Conservation (phyloP, 1,140 invertebrate species). For the Drosophila mojavensis region DNA sequence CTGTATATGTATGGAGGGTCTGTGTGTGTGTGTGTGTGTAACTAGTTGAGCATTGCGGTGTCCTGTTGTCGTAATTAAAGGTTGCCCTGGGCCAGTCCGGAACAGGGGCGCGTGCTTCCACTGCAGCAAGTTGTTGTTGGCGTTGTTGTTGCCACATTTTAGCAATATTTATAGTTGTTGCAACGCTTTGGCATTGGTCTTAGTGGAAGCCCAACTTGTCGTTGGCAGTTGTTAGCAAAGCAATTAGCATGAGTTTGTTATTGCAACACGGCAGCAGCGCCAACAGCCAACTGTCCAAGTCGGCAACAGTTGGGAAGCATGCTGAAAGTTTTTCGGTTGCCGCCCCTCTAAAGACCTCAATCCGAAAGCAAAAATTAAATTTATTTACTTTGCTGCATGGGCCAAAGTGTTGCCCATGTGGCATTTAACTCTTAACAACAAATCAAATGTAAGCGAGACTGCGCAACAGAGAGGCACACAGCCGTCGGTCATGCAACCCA, state of each 20-base stretch:
- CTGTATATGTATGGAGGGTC: conserved; percentile 54
- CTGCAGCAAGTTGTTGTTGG: conserved; percentile 23
- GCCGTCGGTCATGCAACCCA: background rate
- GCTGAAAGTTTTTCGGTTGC: conserved; percentile 54
- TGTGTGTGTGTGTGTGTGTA: conserved; percentile 44
- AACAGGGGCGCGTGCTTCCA: conserved; percentile 30
- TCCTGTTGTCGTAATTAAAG: conserved; percentile 74
- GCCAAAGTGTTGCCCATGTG: conserved; percentile 67
- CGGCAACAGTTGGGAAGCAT: conserved; percentile 30
- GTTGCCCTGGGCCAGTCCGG: conserved; percentile 45
- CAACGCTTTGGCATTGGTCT: conserved; percentile 47
- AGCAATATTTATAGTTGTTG: conserved; percentile 73
- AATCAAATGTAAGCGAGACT: conserved; percentile 62
- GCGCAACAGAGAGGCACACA: conserved; percentile 5
- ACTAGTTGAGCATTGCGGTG: conserved; percentile 63
- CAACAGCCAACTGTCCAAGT: conserved; percentile 2
- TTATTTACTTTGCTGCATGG: conserved; percentile 71
- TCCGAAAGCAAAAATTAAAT: conserved; percentile 69
- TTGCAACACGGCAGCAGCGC: conserved; percentile 61
- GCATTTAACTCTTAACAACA: conserved; percentile 64
- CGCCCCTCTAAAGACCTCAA: conserved; percentile 9
- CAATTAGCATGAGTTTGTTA: conserved; percentile 82
- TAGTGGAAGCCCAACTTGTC: conserved; percentile 60
- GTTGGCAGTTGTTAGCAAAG: conserved; percentile 78
- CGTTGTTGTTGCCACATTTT: conserved; percentile 50